A percentile compares a stretch with the other conserved stretches of the same genome.
Evolutionary conservation across 2,113 vertebrate genomes (phyloP).

Genomic region (Serinus canaria): DNA sequence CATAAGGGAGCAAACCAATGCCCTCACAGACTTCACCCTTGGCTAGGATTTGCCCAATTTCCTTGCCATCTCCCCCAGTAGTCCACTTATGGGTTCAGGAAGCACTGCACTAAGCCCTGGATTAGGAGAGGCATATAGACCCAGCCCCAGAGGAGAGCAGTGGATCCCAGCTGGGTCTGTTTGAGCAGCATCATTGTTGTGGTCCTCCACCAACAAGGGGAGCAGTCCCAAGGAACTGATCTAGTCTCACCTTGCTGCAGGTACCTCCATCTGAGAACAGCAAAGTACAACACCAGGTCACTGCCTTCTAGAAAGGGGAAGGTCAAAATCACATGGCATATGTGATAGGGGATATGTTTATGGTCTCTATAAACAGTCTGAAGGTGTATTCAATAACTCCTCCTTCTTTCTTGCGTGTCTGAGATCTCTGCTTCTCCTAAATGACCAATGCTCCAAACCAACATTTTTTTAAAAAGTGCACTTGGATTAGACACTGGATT

Average conservation of each 20-base stretch:
- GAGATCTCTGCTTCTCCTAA: neutral
- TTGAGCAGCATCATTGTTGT: fast-evolving
- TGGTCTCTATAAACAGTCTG: neutral
- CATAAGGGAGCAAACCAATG: neutral
- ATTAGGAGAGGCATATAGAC: neutral
- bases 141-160: neutral
- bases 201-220: neutral
- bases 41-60: fast-evolving
- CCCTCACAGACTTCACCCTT: fast-evolving
- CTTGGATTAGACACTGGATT: neutral
- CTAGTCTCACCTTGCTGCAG: neutral
- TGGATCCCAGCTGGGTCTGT: neutral
- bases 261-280: neutral
- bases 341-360: neutral
- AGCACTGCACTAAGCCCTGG: neutral
- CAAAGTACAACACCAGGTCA: neutral
- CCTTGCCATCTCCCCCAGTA: neutral
- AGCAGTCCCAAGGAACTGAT: neutral
- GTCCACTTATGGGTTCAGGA: neutral
- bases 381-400: neutral
- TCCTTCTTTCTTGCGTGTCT: neutral
- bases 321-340: fast-evolving
- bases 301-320: neutral
- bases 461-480: fast-evolving
- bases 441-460: fast-evolving